Evolutionary conservation across 2,797 vertebrate species (phyloP).

Genomic region (Lateolabrax maculatus): DNA sequence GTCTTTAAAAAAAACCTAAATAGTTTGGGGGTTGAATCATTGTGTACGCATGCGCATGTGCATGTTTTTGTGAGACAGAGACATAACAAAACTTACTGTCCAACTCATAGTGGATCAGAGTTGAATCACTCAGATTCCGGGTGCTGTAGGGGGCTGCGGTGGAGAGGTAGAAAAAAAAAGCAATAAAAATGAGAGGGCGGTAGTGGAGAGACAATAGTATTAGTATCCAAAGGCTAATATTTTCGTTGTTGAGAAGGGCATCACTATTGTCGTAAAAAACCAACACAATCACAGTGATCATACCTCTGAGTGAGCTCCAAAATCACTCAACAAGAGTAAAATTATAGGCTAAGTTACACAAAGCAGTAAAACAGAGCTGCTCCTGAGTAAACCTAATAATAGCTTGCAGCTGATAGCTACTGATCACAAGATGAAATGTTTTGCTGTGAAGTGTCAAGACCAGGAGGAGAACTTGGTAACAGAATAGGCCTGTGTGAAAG

Average conservation of each 20-base stretch:
- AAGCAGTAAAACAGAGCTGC: constrained; percentile 55
- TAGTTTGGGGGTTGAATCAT: constrained; percentile 4
- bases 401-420: constrained; percentile 71
- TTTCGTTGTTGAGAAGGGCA: constrained; percentile 19
- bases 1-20: constrained; percentile 47
- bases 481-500: constrained; percentile 53
- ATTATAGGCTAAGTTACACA: constrained; percentile 67
- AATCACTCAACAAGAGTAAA: constrained; percentile 62
- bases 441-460: constrained; percentile 65
- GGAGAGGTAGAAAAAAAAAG: constrained; percentile 18
- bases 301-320: constrained; percentile 41
- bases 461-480: constrained; percentile 47
- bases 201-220: constrained; percentile 15
- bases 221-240: constrained; percentile 27
- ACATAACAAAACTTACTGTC: constrained; percentile 80
- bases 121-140: constrained; percentile 91
- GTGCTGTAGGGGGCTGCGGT: constrained; percentile 87
- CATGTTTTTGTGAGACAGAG: neutral
- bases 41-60: neutral
- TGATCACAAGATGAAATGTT: constrained; percentile 80
- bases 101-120: constrained; percentile 92
- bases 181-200: neutral
- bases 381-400: constrained; percentile 74
- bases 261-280: constrained; percentile 23
- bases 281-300: constrained; percentile 59